Conservation (phyloP, 1,140 invertebrate species). For the Polyergus mexicanus region DNA sequence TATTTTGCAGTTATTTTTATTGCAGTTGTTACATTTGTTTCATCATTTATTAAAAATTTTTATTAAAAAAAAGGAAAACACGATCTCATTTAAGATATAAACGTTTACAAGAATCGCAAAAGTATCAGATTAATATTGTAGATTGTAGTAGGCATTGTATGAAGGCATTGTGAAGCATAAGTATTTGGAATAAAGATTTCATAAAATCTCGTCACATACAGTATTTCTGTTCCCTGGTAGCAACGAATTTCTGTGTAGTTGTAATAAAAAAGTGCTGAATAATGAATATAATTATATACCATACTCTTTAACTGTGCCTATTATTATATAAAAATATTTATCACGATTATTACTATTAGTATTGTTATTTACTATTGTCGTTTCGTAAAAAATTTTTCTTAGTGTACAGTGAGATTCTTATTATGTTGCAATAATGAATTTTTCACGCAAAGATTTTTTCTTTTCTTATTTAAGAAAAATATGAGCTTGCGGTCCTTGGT, state of each 20-base stretch:
- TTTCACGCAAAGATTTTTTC: conserved; percentile 69
- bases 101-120: conserved; percentile 62
- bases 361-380: conserved; percentile 77
- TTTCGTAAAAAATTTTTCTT: conserved; percentile 70
- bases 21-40: conserved; percentile 47
- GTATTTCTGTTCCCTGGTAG: conserved; percentile 84
- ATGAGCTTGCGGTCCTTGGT: conserved; percentile 38
- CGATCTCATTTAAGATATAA: conserved; percentile 59
- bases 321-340: conserved; percentile 79
- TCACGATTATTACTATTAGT: conserved; percentile 69
- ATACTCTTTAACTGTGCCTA: conserved; percentile 85
- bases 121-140: conserved; percentile 64
- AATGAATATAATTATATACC: conserved; percentile 76
- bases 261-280: conserved; percentile 77
- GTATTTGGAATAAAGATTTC: conserved; percentile 79
- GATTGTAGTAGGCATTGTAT: conserved; percentile 77
- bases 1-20: conserved; percentile 6
- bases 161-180: conserved; percentile 79
- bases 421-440: conserved; percentile 63
- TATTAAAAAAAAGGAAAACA: conserved; percentile 32
- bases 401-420: conserved; percentile 76
- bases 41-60: conserved; percentile 46
- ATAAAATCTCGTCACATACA: conserved; percentile 73
- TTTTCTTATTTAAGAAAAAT: conserved; percentile 68
- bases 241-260: conserved; percentile 79